These are phyloP conservation scores for Anastatus disparis DNA, from an alignment of 1,140 invertebrate species.

Conservation along the genomic window DNA sequence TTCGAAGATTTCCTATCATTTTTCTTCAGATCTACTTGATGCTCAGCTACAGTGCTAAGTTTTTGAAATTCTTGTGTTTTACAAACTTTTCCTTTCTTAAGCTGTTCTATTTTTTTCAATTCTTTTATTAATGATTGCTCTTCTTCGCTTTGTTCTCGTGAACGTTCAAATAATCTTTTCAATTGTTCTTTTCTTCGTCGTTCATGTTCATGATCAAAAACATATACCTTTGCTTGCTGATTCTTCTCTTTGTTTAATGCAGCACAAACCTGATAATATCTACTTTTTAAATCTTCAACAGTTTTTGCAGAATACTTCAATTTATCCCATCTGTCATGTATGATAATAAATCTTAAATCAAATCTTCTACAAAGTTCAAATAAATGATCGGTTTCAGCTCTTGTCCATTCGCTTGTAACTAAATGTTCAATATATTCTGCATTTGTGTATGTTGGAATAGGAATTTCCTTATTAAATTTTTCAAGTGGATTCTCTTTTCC, in stretches of 20 bases:
- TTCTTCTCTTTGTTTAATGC: slow-evolving; percentile 72
- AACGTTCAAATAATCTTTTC: slow-evolving; percentile 91
- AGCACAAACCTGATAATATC: slow-evolving; percentile 79
- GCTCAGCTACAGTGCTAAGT: slow-evolving; percentile 91
- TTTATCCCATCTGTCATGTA: slow-evolving; percentile 90
- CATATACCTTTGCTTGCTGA: slow-evolving; percentile 76
- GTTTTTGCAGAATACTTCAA: slow-evolving; percentile 78
- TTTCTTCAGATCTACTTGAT: slow-evolving; percentile 69
- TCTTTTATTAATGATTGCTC: slow-evolving; percentile 92
- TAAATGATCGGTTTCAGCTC: slow-evolving; percentile 94
- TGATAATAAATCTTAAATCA: slow-evolving; percentile 93
- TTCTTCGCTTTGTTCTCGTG: slow-evolving; percentile 95
- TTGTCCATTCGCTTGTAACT: slow-evolving; percentile 87
- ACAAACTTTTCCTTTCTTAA: slow-evolving; percentile 96
- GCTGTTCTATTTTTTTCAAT: slow-evolving; percentile 93
- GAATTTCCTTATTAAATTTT: slow-evolving; percentile 94
- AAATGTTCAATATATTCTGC: slow-evolving; percentile 92
- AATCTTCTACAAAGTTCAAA: slow-evolving; percentile 91
- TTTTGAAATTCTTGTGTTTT: slow-evolving; percentile 99
- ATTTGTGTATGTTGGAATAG: slow-evolving; percentile 89
- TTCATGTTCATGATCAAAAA: slow-evolving; percentile 96
- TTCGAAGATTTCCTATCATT: slow-evolving; percentile 67
- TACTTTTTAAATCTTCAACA: slow-evolving; percentile 95
- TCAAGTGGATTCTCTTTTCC: slow-evolving; percentile 97
- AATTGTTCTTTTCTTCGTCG: slow-evolving; percentile 93